Percentiles rank a stretch among this genome's conserved stretches.
Conservation (phyloP, 2,113 vertebrate genomes). For the Electrona antarctica region DNA sequence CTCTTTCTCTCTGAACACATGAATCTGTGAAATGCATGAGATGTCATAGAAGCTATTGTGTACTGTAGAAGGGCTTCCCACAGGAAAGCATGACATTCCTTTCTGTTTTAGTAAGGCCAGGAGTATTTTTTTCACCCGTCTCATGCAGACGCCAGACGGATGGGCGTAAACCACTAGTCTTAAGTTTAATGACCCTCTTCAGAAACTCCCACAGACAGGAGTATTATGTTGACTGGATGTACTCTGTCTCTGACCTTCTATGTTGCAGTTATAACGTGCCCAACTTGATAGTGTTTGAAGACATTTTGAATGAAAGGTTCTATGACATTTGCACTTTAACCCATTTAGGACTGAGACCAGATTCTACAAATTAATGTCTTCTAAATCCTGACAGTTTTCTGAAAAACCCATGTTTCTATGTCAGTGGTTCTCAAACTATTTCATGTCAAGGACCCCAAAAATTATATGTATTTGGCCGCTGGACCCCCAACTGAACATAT, state of each 20-base stretch:
- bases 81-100: slow-evolving; percentile 62
- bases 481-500: no score
- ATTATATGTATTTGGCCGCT: no score
- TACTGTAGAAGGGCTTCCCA: slow-evolving; percentile 24
- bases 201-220: neutral
- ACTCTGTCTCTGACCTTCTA: neutral
- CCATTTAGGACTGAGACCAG: no score
- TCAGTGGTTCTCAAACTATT: no score
- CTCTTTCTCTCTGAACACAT: neutral
- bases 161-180: neutral
- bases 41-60: slow-evolving; percentile 51
- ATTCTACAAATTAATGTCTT: no score
- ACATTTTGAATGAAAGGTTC: neutral
- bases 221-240: neutral
- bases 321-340: neutral
- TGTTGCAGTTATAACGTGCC: neutral
- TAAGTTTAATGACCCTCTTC: neutral
- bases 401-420: no score
- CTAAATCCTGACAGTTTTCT: no score
- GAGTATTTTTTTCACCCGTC: slow-evolving; percentile 1
- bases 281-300: neutral
- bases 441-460: no score
- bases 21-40: slow-evolving; percentile 47
- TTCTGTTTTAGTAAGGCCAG: slow-evolving; percentile 49
- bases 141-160: slow-evolving; percentile 19